phyloP scores from a whole-genome alignment of 2,113 vertebrate species.

The Oryzias woworae region DNA sequence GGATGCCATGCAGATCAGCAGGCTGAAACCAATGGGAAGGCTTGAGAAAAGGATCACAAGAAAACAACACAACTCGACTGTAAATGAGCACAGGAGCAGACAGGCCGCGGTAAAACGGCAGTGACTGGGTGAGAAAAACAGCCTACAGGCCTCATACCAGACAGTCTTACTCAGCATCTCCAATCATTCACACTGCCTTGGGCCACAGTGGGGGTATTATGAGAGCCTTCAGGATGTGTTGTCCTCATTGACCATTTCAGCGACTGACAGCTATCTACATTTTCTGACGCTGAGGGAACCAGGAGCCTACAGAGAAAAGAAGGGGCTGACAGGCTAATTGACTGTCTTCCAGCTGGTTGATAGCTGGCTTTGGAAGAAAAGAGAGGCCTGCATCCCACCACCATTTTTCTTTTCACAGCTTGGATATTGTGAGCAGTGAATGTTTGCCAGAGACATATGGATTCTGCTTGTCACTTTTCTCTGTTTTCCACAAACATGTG shows the following conservation, averaged over 20 bases:
- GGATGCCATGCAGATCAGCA: conserved; percentile 24
- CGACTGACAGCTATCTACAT: conserved; percentile 75
- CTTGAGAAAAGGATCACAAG: conserved; percentile 51
- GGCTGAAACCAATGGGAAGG: conserved; percentile 34
- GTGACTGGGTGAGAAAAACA: conserved; percentile 24
- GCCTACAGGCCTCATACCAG: conserved; percentile 53
- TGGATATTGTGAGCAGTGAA: conserved; percentile 34
- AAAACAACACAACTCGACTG: conserved; percentile 51
- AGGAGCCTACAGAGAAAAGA: conserved; percentile 37
- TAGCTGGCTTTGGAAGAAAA: conserved; percentile 47
- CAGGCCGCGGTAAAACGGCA: conserved; percentile 14
- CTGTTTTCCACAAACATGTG: conserved; percentile 41
- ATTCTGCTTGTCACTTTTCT: conserved; percentile 9
- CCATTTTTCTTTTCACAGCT: conserved; percentile 30
- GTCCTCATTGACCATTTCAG: conserved; percentile 28
- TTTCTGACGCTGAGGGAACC: conserved; percentile 63
- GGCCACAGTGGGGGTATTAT: conserved; percentile 50
- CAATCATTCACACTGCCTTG: conserved; percentile 52
- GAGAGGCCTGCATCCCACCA: conserved; percentile 12
- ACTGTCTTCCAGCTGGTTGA: conserved; percentile 62
- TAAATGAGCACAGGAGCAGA: conserved; percentile 53
- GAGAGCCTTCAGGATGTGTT: conserved; percentile 36
- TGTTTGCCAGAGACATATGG: conserved; percentile 26
- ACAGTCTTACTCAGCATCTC: conserved; percentile 50
- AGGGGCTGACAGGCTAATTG: conserved; percentile 62